These are phyloP conservation scores for Euplexia lucipara DNA, from an alignment of 2,888 invertebrate genomes.

Conservation along the genomic window DNA sequence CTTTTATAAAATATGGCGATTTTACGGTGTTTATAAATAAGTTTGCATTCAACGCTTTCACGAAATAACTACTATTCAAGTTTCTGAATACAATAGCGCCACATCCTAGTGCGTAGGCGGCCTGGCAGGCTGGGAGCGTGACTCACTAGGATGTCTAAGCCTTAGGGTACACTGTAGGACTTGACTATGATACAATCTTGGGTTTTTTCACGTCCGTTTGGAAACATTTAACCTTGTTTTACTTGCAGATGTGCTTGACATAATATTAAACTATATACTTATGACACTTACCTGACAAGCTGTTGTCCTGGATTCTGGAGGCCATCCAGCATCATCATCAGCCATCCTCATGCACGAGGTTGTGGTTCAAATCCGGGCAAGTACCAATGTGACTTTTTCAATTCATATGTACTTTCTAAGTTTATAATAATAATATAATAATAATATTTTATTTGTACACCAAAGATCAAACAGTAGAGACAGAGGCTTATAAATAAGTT, in stretches of 20 bases:
- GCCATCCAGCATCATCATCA: too few species aligned
- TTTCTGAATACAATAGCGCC: constrained; percentile 70
- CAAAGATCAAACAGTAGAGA: too few species aligned
- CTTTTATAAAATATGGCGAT: constrained; percentile 55
- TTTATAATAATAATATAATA: too few species aligned
- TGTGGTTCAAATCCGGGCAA: too few species aligned
- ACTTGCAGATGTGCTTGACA: not conserved
- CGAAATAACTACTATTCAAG: constrained; percentile 62
- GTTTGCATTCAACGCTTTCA: constrained; percentile 66
- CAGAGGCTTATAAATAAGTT: too few species aligned
- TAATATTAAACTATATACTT: too few species aligned
- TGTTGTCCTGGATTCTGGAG: too few species aligned
- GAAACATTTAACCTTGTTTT: not conserved
- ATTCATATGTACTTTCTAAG: too few species aligned
- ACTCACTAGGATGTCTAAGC: constrained; percentile 59
- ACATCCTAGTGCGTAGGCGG: constrained; percentile 65
- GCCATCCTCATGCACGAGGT: too few species aligned
- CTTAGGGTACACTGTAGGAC: constrained; percentile 23
- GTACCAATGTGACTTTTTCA: too few species aligned
- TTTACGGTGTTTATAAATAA: constrained; percentile 58
- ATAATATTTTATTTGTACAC: too few species aligned
- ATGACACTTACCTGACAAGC: not conserved
- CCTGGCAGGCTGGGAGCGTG: constrained; percentile 56
- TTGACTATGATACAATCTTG: not conserved
- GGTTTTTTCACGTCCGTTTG: constrained; percentile 1